These are phyloP conservation scores for Sorex fumeus DNA, from an alignment of 2,113 vertebrate genomes.

Conservation along the genomic window DNA sequence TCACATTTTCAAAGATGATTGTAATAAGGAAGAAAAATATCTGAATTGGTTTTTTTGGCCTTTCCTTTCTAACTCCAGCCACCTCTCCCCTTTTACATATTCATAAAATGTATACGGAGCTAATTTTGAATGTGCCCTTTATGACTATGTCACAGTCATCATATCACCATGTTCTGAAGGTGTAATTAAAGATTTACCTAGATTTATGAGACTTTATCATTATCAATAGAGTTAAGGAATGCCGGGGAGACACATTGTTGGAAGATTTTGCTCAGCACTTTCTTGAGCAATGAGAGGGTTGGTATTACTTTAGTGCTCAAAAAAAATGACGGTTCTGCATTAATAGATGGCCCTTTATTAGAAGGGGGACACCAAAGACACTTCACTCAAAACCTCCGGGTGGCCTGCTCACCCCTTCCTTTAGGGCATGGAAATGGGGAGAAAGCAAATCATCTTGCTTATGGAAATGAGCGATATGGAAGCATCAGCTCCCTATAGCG, in stretches of 20 bases:
- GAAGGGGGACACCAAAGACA: conserved; percentile 76
- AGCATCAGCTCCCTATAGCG: not conserved
- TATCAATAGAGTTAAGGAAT: conserved; percentile 89
- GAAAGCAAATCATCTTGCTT: not conserved
- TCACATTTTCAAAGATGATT: conserved; percentile 55
- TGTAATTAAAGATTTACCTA: conserved; percentile 89
- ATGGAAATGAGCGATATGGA: not conserved
- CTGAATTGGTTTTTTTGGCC: not conserved
- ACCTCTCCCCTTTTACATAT: conserved; percentile 67
- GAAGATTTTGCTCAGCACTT: conserved; percentile 89
- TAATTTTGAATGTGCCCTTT: conserved; percentile 88
- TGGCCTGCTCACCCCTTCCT: not conserved
- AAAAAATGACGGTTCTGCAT: conserved; percentile 77
- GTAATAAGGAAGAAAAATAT: conserved; percentile 60
- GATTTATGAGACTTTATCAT: conserved; percentile 90
- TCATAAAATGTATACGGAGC: conserved; percentile 81
- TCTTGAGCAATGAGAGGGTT: conserved; percentile 82
- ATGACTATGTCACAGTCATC: conserved; percentile 86
- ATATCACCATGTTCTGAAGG: conserved; percentile 85
- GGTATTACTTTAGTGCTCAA: conserved; percentile 87
- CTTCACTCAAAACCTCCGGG: conserved; percentile 21
- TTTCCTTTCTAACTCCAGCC: conserved; percentile 71
- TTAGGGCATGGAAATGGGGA: not conserved
- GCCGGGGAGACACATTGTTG: conserved; percentile 87
- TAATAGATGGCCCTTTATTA: conserved; percentile 84